Conservation (phyloP, 2,113 vertebrate genomes). For the Heterotis niloticus region DNA sequence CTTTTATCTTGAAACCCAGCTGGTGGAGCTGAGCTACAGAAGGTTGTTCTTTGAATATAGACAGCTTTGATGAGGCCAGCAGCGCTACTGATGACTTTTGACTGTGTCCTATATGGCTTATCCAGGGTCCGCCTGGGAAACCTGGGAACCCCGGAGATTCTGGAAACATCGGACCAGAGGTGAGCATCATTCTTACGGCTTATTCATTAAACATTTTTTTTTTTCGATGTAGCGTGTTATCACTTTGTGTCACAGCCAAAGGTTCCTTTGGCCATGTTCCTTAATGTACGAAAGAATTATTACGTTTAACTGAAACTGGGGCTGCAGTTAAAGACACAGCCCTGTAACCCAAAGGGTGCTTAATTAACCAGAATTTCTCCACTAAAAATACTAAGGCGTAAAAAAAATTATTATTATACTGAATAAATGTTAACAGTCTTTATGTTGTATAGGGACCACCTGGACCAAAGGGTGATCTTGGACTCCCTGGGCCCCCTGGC, state of each 20-base stretch:
- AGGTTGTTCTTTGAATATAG: too few relatives aligned
- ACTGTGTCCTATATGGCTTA: neutral
- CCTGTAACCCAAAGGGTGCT: too few relatives aligned
- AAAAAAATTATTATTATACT: too few relatives aligned
- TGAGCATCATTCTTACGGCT: constrained; percentile 34
- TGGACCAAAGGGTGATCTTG: constrained; percentile 55
- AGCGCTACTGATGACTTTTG: neutral
- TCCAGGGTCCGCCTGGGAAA: constrained; percentile 67
- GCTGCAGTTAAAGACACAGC: too few relatives aligned
- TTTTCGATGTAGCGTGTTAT: neutral
- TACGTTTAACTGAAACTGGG: neutral
- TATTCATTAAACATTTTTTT: neutral
- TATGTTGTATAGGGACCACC: constrained; percentile 53
- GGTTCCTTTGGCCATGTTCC: neutral
- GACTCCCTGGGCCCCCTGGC: constrained; percentile 55
- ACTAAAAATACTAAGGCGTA: too few relatives aligned
- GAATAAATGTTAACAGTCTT: too few relatives aligned
- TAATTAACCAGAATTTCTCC: too few relatives aligned
- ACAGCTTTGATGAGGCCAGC: too few relatives aligned
- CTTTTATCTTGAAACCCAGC: too few relatives aligned
- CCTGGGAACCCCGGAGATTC: constrained; percentile 66
- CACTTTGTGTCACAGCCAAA: neutral
- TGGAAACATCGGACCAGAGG: constrained; percentile 73
- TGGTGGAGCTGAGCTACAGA: too few relatives aligned
- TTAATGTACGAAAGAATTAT: neutral